Evolutionary conservation across 2,888 invertebrate genomes (phyloP).

Genomic region (Brachynemurus nebulosus): DNA sequence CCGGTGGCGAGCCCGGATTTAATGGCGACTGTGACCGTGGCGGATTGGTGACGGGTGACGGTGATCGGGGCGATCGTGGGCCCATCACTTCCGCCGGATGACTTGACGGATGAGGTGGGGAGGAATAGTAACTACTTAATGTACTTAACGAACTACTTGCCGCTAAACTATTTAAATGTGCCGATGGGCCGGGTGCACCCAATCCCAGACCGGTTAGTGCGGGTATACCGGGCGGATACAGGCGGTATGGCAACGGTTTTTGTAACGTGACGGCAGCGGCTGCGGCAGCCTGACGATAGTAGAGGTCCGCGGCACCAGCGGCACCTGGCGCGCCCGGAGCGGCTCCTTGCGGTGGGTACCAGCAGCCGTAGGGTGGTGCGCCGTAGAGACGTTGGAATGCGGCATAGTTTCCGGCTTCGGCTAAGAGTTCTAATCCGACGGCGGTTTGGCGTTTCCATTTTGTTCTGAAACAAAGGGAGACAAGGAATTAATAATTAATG

Average conservation of each 20-base stretch:
- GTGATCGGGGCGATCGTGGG: conserved; percentile 30
- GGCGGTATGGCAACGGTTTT: conserved; percentile 73
- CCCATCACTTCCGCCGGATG: conserved; percentile 32
- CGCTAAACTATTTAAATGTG: conserved; percentile 49
- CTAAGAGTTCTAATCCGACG: conserved; percentile 88
- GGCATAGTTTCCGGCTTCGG: conserved; percentile 95
- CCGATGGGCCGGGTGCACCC: conserved; percentile 52
- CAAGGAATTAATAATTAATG: background rate
- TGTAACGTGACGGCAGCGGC: conserved; percentile 62
- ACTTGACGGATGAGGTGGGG: conserved; percentile 29
- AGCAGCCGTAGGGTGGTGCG: conserved; percentile 53
- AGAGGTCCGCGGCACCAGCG: conserved; percentile 60
- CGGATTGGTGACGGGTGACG: too few species aligned
- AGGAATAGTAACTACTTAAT: conserved; percentile 41
- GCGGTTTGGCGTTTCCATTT: conserved; percentile 99
- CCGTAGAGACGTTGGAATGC: conserved; percentile 94
- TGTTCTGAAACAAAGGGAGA: conserved; percentile 51
- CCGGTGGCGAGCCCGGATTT: conserved; percentile 49
- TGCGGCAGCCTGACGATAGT: conserved; percentile 70
- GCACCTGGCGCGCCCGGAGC: conserved; percentile 38
- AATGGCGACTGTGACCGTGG: conserved; percentile 43
- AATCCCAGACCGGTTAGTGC: conserved; percentile 41
- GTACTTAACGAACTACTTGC: conserved; percentile 50
- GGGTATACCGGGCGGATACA: conserved; percentile 44
- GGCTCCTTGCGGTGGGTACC: conserved; percentile 41